Conservation (phyloP, 2,113 vertebrate genomes). For the Antechinus flavipes region DNA sequence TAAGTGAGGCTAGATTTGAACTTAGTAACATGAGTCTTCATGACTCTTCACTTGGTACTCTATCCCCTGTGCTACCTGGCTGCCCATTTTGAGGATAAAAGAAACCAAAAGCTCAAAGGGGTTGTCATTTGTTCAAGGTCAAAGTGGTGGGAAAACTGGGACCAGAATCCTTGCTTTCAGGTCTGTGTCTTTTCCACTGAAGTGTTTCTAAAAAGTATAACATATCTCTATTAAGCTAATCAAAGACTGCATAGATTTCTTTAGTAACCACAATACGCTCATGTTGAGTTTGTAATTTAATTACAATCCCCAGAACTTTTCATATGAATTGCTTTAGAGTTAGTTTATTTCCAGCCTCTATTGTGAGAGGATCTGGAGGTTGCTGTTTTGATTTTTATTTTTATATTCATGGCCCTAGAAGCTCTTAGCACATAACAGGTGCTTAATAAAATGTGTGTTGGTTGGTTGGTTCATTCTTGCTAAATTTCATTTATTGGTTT, state of each 20-base stretch:
- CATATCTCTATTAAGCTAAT: neutral
- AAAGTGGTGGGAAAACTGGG: neutral
- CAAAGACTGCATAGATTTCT: neutral
- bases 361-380: neutral
- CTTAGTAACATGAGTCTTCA: neutral
- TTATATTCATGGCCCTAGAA: neutral
- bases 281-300: conserved; percentile 5
- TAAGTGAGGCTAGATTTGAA: too few species aligned
- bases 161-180: neutral
- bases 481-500: neutral
- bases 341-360: neutral
- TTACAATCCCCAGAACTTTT: neutral
- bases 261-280: conserved; percentile 9
- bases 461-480: neutral
- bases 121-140: neutral
- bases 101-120: neutral
- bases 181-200: neutral
- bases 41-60: neutral
- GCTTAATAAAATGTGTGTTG: neutral
- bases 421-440: neutral
- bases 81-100: neutral
- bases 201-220: neutral
- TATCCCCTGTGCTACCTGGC: neutral
- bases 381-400: neutral
- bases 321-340: neutral